Evolutionary conservation across 2,113 vertebrate genomes (phyloP).

Genomic region (Oreochromis aureus): DNA sequence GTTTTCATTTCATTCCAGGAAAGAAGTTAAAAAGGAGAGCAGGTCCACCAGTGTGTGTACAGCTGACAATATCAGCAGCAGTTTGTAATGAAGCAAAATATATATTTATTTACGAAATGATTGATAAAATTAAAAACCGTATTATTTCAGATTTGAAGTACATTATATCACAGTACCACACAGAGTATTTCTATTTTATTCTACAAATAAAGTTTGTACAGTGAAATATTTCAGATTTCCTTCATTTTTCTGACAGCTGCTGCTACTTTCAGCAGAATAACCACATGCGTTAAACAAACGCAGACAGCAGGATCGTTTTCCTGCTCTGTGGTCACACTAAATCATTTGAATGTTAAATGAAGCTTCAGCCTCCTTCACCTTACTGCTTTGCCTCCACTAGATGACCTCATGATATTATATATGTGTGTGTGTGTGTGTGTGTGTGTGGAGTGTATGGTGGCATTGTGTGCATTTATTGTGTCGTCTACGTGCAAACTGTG

Average conservation of each 20-base stretch:
- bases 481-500: background rate
- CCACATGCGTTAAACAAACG: background rate
- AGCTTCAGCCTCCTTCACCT: background rate
- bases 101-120: background rate
- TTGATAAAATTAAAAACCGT: background rate
- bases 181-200: background rate
- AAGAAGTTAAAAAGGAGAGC: background rate
- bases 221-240: background rate
- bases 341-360: background rate
- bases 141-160: background rate
- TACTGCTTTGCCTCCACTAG: background rate
- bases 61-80: background rate
- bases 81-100: background rate
- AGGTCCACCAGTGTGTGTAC: background rate
- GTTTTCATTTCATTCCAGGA: background rate
- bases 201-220: background rate
- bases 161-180: background rate
- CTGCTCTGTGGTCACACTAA: background rate
- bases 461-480: background rate
- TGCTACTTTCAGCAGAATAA: background rate
- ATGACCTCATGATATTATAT: background rate
- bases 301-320: background rate
- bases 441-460: background rate
- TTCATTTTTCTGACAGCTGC: background rate
- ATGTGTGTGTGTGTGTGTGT: background rate